Percentiles rank a stretch among this genome's conserved stretches.
These are phyloP conservation scores for Toxotes jaculatrix DNA, from an alignment of 2,113 vertebrate species.

Conservation along the genomic window DNA sequence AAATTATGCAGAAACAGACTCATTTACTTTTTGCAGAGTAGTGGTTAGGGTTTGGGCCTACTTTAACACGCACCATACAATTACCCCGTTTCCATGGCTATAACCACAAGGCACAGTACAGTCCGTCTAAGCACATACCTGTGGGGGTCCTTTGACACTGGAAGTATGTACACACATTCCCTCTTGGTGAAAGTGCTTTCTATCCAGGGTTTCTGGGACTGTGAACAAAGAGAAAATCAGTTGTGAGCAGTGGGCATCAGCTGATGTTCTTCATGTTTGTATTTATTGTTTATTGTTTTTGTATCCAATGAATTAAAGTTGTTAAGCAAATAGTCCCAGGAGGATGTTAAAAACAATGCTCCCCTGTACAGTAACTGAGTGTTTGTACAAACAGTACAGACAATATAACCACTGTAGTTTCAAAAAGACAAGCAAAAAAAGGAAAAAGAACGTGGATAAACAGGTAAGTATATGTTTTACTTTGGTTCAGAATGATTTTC, in stretches of 20 bases:
- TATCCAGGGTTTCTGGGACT: slow-evolving; percentile 99
- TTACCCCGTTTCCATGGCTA: slow-evolving; percentile 69
- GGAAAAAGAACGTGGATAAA: background rate
- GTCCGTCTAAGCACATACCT: slow-evolving; percentile 85
- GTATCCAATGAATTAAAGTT: background rate
- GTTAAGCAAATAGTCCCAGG: background rate
- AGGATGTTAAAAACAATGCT: slow-evolving; percentile 13
- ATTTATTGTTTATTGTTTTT: background rate
- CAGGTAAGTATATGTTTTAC: background rate
- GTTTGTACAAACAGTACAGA: background rate
- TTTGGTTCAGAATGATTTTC: background rate
- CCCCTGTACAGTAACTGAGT: background rate
- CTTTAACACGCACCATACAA: slow-evolving; percentile 65
- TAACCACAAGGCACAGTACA: slow-evolving; percentile 46
- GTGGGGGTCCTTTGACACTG: slow-evolving; percentile 99
- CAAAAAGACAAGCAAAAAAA: background rate
- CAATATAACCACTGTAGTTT: slow-evolving; percentile 1
- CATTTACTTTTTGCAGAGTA: slow-evolving; percentile 59
- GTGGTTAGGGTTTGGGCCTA: slow-evolving; percentile 69
- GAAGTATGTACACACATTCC: slow-evolving; percentile 99
- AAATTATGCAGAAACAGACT: slow-evolving; percentile 62
- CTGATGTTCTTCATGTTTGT: background rate
- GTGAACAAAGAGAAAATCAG: slow-evolving; percentile 61
- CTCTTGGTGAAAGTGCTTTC: slow-evolving; percentile 99
- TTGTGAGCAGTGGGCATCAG: background rate